Base-by-base conservation (phyloP, 1,140 invertebrate genomes). In the Saccostrea echinata region DNA sequence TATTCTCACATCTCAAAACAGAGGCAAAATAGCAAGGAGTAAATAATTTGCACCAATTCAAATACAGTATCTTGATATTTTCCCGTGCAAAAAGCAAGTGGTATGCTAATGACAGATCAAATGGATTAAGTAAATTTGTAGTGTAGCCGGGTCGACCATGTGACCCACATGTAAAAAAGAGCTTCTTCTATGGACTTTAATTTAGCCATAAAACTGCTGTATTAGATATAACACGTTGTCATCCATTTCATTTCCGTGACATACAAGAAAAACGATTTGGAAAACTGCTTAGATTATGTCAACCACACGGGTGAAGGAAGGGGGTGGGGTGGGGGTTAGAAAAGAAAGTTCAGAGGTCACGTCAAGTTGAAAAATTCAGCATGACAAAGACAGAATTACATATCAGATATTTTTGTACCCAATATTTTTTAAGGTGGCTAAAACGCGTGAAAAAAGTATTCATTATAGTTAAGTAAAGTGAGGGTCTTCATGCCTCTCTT, bases 221-320 rank as follows among this genome's bases (percentile, higher is more conserved):
- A 33, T 76, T 76, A 76, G 68, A 76, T 76, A 12, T 76, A 76
- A 33, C 27, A 76, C 68, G 33, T 76, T 76, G 68, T 76, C 68
- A 76, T 76, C 68, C 27, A 11, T 16, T 76, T 76, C 68, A 76
- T 76, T 76, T 76, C 68, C 68, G 68, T 76, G 68, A 27, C 68
- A 30, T 76, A 27, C 27, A 13, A 76, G 68, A 76, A 76, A 76
- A 76, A 76, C 68, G 33, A 33, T 76, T 76, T 76, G 68, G 33
- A 30, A 76, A 33, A 76, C 68, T 33, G 12, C 27, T 76, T 33
- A 30, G 68, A 76, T 76, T 76, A 76, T 27, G 68, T 76, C 68
- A 76, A 76, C 33, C 68, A 9, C 68, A 76, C 68, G 33, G 68
- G 68, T 76, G 68, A 76, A 33, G 13, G 68, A 76, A 76, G 68